Base-by-base conservation (phyloP, 1,140 invertebrate species). In the Neodiprion virginianus region DNA sequence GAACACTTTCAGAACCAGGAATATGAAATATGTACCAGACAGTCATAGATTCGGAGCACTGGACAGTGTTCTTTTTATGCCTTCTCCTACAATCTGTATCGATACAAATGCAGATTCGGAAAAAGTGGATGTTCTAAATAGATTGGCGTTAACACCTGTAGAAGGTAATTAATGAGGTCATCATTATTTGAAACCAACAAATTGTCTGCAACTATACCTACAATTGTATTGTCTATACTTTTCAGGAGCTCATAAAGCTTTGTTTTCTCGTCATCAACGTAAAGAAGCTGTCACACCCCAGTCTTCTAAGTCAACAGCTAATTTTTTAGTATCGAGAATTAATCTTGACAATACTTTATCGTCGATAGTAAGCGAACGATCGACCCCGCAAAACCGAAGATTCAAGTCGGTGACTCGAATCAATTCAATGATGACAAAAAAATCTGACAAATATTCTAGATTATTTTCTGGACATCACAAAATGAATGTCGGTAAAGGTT, bases 11-110 rank as follows among this genome's bases (percentile, higher is more conserved):
- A 69, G 40, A 69, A 12, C 17, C 1, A 40, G 68, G 21, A 53
- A 53, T 5, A 17, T 48, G 76, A 53, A 21, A 71, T 68, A 17
- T 67, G 21, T 61, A 73, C 48, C 71, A n/a, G 69, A 74, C 21
- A 47, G 48, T 48, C 72, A n/a, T 73, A 68, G 74, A 8, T 47
- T 12, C 28, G 21, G 4, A 23, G 69, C 73, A 28, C 72, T 79
- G 69, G 72, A 81, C 70, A 77, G 76, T 48, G 69, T 81, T 8
- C 71, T 86, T 23, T 76, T 86, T 12, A 81, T 83, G 76, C 75
- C 79, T 0, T 85, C 84, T 1, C 85, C 84, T 66, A 76, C 73
- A 14, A 85, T 86, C 12, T 79, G 81, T 71, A 78, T 86, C 28
- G 79, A 80, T 70, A 75, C 69, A 9, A 74, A 82, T 65, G 72